Base-by-base conservation (phyloP, 2,113 vertebrate genomes). In the Quiscalus mexicanus region DNA sequence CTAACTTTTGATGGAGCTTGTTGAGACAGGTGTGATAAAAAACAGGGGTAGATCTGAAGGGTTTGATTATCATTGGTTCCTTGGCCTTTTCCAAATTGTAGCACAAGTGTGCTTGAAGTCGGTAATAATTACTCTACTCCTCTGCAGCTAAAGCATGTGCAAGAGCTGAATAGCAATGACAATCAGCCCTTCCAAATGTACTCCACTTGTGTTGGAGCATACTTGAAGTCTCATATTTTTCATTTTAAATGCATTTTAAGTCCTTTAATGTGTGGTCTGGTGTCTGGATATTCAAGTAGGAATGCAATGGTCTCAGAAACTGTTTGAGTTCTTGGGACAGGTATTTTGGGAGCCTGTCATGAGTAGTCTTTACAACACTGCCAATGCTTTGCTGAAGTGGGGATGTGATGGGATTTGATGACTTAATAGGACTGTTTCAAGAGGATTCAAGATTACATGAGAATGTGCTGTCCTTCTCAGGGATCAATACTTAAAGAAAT, bases 401-500 rank as follows among this genome's bases (percentile, higher is more conserved):
- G 4, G 3, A 41, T 81, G 11, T 45, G 42, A 27, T 25, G 65
- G 68, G 28, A 16, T 42, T 70, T 23, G 10, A 22, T 63, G 22
- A 67, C 30, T 78, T 73, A 71, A 64, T 59, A 73, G n/a, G 9
- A 35, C 62, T 75, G 27, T 87, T 94, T 93, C 58, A 88, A n/a
- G 67, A 79, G 19, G 15, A 52, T 82, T 85, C 17, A 31, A 31
- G 11, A n/a, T 22, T 76, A 64, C 60, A 60, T 44, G 15, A 84
- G n/a, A 69, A 22, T 56, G 59, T 55, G 7, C 3, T 68, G 5
- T 87, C 7, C 28, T 69, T 49, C 52, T 78, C 49, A 79, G 62
- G 74, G 41, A 76, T 75, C 6, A n/a, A 0, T 58, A 30, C 28
- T 44, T 91, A 63, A 59, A 59, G 22, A 41, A 45, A 23, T 7